Conservation (phyloP, 1,140 invertebrate genomes). For the Propsilocerus akamusi region DNA sequence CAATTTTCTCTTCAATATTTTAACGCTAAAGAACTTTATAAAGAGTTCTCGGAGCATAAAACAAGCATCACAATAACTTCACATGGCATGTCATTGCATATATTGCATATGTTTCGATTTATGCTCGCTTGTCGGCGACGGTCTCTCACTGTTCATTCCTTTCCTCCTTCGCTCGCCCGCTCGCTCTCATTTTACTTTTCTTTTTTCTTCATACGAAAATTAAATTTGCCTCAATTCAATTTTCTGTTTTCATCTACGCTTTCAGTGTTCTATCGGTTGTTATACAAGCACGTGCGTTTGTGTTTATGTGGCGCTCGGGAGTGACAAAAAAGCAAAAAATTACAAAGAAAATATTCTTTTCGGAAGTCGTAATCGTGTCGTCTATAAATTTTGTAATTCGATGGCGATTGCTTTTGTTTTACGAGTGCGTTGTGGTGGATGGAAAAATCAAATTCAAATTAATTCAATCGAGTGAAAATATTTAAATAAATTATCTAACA, state of each 20-base stretch:
- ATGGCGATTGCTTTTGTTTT: too few relatives aligned
- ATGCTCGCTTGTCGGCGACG: not conserved
- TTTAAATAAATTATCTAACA: not conserved
- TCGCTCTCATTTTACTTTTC: not conserved
- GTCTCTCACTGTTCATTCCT: not conserved
- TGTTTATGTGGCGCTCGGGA: not conserved
- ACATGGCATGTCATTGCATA: too few relatives aligned
- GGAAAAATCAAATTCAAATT: conserved; percentile 2
- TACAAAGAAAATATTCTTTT: not conserved
- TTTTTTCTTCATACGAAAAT: not conserved
- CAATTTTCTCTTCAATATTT: not conserved
- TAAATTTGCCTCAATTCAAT: not conserved
- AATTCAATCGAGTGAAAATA: not conserved
- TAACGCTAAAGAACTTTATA: not conserved
- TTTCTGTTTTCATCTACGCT: not conserved
- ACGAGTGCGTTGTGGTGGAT: too few relatives aligned
- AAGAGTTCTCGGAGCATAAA: too few relatives aligned
- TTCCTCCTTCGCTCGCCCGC: not conserved
- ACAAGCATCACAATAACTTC: too few relatives aligned
- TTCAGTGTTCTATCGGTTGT: not conserved
- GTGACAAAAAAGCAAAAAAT: not conserved
- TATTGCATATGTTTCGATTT: too few relatives aligned
- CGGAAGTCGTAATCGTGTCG: not conserved
- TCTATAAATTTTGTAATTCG: not conserved
- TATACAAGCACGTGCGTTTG: too few relatives aligned